A percentile compares a stretch with the other conserved stretches of the same genome.
phyloP scores from a whole-genome alignment of 2,888 invertebrate genomes.

The Cantharis nigra region DNA sequence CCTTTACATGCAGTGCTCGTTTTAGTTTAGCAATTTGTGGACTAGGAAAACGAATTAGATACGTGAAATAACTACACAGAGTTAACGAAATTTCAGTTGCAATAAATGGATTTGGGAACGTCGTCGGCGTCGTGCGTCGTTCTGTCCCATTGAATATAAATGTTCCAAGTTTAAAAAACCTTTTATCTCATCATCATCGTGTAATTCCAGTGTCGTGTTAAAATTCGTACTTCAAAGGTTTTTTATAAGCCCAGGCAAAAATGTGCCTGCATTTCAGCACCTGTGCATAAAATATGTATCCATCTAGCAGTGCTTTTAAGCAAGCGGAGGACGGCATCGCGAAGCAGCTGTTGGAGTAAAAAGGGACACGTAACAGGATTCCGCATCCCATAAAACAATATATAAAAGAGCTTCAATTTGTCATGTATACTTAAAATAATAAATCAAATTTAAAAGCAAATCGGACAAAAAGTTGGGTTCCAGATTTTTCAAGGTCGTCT shows the following conservation, averaged over 20 bases:
- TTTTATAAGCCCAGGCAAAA: background rate
- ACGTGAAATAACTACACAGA: constrained; percentile 3
- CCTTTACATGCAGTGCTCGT: background rate
- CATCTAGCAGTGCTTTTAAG: constrained; percentile 11
- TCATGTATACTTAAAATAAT: constrained; percentile 26
- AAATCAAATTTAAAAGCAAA: constrained; percentile 26
- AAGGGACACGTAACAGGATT: constrained; percentile 11
- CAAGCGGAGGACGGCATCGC: constrained; percentile 7
- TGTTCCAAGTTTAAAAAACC: background rate
- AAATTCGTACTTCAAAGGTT: constrained; percentile 15
- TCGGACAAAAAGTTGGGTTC: constrained; percentile 21
- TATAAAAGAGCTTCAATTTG: constrained; percentile 26
- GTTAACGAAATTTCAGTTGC: background rate
- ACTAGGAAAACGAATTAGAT: constrained; percentile 6
- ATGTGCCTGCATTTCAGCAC: constrained; percentile 18
- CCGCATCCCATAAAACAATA: constrained; percentile 15
- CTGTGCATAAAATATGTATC: constrained; percentile 19
- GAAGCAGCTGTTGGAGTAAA: constrained; percentile 4
- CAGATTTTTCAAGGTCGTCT: constrained; percentile 30
- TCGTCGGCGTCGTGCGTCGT: background rate
- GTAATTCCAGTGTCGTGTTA: constrained; percentile 13
- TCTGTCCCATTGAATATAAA: background rate
- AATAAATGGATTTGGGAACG: background rate
- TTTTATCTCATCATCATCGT: constrained; percentile 10
- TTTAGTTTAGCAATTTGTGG: constrained; percentile 3